These are phyloP conservation scores for Caerostris extrusa DNA, from an alignment of 1,140 invertebrate genomes.

Conservation along the genomic window DNA sequence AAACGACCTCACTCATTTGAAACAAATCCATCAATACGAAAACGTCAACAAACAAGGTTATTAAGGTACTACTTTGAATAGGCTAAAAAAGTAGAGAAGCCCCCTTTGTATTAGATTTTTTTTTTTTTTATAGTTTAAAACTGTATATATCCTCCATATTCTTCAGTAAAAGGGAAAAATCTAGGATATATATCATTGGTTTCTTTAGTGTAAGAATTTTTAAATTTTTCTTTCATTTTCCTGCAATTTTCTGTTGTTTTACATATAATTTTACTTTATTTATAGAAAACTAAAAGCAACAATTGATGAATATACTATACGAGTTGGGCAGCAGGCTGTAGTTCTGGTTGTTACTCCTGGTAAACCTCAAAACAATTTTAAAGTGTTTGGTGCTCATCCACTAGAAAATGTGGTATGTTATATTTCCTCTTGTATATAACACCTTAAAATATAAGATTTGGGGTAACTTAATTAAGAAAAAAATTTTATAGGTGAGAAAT, in stretches of 20 bases:
- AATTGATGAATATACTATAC: conserved; percentile 97
- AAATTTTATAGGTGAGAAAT: conserved; percentile 87
- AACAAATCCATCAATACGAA: conserved; percentile 97
- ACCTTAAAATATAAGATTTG: background rate
- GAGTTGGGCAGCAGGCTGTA: conserved; percentile 98
- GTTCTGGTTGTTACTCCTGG: conserved; percentile 97
- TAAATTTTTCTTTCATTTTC: background rate
- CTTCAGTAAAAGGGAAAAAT: background rate
- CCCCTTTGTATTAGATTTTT: background rate
- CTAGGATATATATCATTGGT: background rate
- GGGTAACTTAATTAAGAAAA: background rate
- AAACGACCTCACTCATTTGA: conserved; percentile 98
- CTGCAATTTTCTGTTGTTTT: conserved; percentile 5
- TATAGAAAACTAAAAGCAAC: conserved; percentile 89
- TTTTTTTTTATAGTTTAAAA: no score
- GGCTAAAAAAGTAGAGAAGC: background rate
- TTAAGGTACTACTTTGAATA: conserved; percentile 71
- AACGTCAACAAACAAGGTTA: conserved; percentile 95
- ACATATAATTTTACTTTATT: conserved; percentile 77
- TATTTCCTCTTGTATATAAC: background rate
- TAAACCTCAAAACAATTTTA: conserved; percentile 96
- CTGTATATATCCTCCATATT: no score
- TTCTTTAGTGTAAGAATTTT: background rate
- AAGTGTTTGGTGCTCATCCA: conserved; percentile 98
- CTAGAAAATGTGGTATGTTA: conserved; percentile 93